Percentiles rank a stretch among this genome's conserved stretches.
phyloP scores from a whole-genome alignment of 2,888 invertebrate genomes.

The Sturmia bella region DNA sequence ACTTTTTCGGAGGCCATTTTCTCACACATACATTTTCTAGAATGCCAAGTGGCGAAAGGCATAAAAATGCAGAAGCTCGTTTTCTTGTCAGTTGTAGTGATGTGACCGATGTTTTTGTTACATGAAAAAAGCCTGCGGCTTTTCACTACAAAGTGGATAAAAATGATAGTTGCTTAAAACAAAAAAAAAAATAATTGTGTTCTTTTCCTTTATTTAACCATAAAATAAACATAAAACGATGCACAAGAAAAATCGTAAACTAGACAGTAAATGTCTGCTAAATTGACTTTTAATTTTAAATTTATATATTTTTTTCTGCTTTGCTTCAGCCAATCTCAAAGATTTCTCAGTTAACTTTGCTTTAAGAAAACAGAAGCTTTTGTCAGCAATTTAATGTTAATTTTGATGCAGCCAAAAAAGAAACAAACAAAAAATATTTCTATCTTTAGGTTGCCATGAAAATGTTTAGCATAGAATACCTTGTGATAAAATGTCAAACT shows the following conservation, averaged over 20 bases:
- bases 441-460: no score
- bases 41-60: conserved; percentile 38
- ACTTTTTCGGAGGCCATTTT: conserved; percentile 5
- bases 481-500: no score
- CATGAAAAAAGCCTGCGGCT: conserved; percentile 58
- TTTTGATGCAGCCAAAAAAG: neutral
- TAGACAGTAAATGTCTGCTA: conserved; percentile 60
- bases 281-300: conserved; percentile 56
- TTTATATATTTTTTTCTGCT: conserved; percentile 3
- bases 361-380: neutral
- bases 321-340: neutral
- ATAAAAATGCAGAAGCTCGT: conserved; percentile 68
- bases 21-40: neutral
- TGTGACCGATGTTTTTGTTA: conserved; percentile 64
- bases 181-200: neutral
- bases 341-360: neutral
- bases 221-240: conserved; percentile 8
- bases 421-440: neutral
- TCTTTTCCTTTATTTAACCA: neutral
- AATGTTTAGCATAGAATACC: no score
- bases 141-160: conserved; percentile 34
- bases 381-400: no score
- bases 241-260: conserved; percentile 35
- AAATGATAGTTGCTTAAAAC: conserved; percentile 7
- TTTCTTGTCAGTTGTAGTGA: conserved; percentile 66